A percentile compares a stretch with the other conserved stretches of the same genome.
These are phyloP conservation scores for Ataeniobius toweri DNA, from an alignment of 2,797 vertebrate species.

Conservation along the genomic window DNA sequence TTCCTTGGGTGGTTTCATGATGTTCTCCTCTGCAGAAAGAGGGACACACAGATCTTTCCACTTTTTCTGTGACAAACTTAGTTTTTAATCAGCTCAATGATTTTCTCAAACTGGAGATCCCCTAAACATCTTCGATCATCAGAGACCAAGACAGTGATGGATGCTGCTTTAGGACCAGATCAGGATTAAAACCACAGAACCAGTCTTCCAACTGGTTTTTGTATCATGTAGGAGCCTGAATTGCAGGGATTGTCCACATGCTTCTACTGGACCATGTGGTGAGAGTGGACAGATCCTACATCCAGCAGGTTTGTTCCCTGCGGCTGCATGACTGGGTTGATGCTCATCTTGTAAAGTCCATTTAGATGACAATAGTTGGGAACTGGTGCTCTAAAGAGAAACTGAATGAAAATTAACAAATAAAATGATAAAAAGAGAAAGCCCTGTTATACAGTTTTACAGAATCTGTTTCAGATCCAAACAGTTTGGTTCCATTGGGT, in stretches of 20 bases:
- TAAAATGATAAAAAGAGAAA: neutral
- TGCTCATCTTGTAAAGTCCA: neutral
- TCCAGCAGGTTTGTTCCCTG: neutral
- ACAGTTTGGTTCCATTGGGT: neutral
- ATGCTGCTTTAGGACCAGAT: too few species aligned
- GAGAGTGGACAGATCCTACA: neutral
- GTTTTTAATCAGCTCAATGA: too few species aligned
- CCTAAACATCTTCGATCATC: too few species aligned
- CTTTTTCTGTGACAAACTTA: too few species aligned
- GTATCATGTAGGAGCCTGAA: neutral
- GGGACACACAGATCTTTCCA: too few species aligned
- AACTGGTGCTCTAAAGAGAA: too few species aligned
- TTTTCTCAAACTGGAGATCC: too few species aligned
- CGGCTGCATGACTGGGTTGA: neutral
- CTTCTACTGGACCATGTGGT: neutral
- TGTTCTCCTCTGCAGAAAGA: too few species aligned
- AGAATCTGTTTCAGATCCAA: neutral
- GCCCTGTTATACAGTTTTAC: neutral
- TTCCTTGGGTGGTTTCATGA: too few species aligned
- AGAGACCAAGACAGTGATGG: too few species aligned
- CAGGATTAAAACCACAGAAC: neutral
- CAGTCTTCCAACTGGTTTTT: neutral
- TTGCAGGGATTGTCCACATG: neutral
- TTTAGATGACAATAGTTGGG: neutral
- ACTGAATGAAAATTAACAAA: too few species aligned